Evolutionary conservation across 2,113 vertebrate genomes (phyloP).

Genomic region (Carollia perspicillata): DNA sequence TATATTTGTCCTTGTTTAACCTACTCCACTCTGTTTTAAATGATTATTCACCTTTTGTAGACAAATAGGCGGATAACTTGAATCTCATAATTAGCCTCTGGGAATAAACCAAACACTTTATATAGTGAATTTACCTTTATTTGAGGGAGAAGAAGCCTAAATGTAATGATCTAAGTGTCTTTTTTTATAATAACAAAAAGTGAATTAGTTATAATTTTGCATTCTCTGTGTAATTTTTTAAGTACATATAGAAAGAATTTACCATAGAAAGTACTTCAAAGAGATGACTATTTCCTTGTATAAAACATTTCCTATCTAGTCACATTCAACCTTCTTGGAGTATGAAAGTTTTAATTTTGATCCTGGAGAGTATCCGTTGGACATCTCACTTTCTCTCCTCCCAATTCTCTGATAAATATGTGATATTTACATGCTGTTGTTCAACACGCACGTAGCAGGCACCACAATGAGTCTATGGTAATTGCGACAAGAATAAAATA

Average conservation of each 20-base stretch:
- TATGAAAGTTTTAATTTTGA: not conserved
- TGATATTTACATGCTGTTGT: not conserved
- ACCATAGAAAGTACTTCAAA: not conserved
- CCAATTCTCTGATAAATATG: not conserved
- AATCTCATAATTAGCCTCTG: not conserved
- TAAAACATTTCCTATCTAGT: not conserved
- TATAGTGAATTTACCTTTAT: not conserved
- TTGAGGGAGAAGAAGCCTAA: not conserved
- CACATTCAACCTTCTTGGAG: not conserved
- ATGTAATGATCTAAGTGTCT: not conserved
- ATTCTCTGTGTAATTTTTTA: not conserved
- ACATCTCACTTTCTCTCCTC: not conserved
- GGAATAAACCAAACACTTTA: not conserved
- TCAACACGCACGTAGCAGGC: not conserved
- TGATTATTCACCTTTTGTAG: not conserved
- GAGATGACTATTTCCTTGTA: not conserved
- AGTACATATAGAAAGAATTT: not conserved
- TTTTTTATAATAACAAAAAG: not conserved
- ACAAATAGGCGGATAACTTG: not conserved
- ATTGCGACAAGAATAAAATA: not conserved
- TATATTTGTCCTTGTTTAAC: not conserved
- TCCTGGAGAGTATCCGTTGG: not conserved
- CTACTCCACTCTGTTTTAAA: not conserved
- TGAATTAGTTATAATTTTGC: slow-evolving; percentile 10
- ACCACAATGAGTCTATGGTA: not conserved